Base-by-base conservation (phyloP, 2,888 invertebrate genomes). In the Kuschelorhynchus macadamiae region DNA sequence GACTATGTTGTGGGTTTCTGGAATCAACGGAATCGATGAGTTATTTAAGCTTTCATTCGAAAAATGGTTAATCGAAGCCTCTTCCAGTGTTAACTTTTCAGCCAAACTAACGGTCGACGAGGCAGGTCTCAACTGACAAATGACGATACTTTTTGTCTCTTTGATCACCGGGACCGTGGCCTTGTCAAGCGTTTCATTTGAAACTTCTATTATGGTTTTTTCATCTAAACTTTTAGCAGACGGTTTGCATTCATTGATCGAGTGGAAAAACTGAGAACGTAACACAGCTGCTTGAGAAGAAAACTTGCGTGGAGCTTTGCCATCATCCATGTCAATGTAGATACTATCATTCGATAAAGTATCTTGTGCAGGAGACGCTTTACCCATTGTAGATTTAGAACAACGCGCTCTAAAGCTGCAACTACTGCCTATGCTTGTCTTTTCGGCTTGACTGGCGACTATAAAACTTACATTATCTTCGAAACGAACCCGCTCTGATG, bases 381-480 rank as follows among this genome's bases (percentile, higher is more conserved):
- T 71, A 17, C 71, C 71, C 60, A 64, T 47, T 71, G 76, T 57
- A 36, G 76, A 60, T 69, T 75, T 76, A 16, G 78, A 74, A 50
- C 78, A 79, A 41, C 81, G 77, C 17, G 79, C 80, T 47, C 82
- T 76, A 72, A 82, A 84, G 76, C 80, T 84, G 70, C 81, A 82
- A 44, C 84, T 83, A 62, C 82, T 81, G n/a, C 81, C 83, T 18
- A 82, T 83, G 71, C 82, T 82, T 1, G 82, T 79, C 70, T 86
- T 86, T 66, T 85, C 85, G n/a, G 80, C 80, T 50, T 79, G 77
- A 12, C 76, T 76, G n/a, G 76, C 77, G 47, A 84, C 86, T 56
- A 88, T 86, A 76, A 87, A 87, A 74, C 87, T 89, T 64, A 89
- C 87, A 72, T 88, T 88, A 78, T 89, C 88, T 75, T 90, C 89